These are phyloP conservation scores for Cydia amplana DNA, from an alignment of 1,140 invertebrate genomes.

Conservation along the genomic window DNA sequence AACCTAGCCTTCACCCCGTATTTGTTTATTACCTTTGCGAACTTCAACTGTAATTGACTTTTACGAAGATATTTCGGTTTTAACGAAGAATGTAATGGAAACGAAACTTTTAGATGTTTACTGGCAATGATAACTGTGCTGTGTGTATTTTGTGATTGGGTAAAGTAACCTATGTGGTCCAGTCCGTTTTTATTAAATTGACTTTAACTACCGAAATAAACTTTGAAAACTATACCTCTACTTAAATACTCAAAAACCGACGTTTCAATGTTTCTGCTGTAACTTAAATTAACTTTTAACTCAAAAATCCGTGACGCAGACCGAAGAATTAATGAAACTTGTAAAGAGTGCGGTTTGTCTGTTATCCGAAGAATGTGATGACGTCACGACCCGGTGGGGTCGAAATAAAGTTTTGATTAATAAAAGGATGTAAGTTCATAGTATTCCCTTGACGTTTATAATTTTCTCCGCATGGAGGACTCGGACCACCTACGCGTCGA, in stretches of 20 bases:
- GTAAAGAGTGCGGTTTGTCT: constrained; percentile 7
- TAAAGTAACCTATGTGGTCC: background rate
- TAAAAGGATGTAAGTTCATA: background rate
- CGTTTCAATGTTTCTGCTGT: too few relatives aligned
- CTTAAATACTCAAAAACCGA: too few relatives aligned
- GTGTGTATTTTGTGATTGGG: background rate
- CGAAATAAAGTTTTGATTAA: background rate
- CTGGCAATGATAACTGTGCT: background rate
- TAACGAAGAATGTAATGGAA: constrained; percentile 12
- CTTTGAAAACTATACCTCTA: too few relatives aligned
- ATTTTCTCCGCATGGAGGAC: background rate
- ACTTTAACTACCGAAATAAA: too few relatives aligned
- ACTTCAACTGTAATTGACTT: constrained; percentile 51
- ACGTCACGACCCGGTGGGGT: constrained; percentile 12
- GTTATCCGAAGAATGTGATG: constrained; percentile 11
- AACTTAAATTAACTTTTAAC: background rate
- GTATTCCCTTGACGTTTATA: background rate
- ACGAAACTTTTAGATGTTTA: background rate
- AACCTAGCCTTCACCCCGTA: constrained; percentile 63
- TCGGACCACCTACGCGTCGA: constrained; percentile 9
- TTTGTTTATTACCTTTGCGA: constrained; percentile 65
- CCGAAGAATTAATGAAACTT: background rate
- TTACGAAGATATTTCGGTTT: constrained; percentile 40
- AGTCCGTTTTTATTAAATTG: background rate
- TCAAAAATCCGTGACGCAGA: background rate